Evolutionary conservation across 2,888 invertebrate species (phyloP), one percentile per base, ranked within the genome.

Genomic region (Clistopyga incitator): DNA sequence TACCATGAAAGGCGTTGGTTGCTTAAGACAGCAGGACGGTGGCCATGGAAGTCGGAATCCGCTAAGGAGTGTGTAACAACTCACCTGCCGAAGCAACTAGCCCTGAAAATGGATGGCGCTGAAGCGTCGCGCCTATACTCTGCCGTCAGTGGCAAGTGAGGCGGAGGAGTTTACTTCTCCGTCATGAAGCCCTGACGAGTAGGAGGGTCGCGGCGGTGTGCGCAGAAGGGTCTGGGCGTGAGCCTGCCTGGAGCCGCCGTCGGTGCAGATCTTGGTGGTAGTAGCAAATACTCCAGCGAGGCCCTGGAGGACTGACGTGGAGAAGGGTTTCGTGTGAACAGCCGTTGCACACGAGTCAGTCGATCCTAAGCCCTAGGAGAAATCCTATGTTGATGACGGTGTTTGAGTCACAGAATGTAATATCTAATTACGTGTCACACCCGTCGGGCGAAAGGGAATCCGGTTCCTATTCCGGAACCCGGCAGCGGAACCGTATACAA

Each of bases 31-130:
- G 95, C 95, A 95, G 95, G 95, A 95, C 95, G 95, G 95, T 96
- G 95, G 95, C 95, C 95, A 95, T 95, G 95, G 95, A 96, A 96
- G 96, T 96, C 94, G 96, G 95, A 95, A 91, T 91, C 91, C 92
- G 92, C 92, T 93, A 92, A 91, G 92, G 92, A 94, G 93, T 93
- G 93, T 94, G 94, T 94, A 94, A 94, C 94, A 94, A 94, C 94
- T 94, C 94, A 94, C 94, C 94, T 94, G 94, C 94, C 94, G 94
- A 94, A 94, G 94, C 94, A 94, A 95, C 94, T 94, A 94, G 94
- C 94, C 94, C 95, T 95, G 94, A 95, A 95, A 95, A 95, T 95
- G 95, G 95, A 95, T 94, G 38, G 38, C 38, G 38, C 38, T 38
- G 38, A 38, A 38, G 38, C 38, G 38, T 38, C 38, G 38, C 38